Conservation (phyloP, 2,888 invertebrate genomes). For the Atethmia centrago region DNA sequence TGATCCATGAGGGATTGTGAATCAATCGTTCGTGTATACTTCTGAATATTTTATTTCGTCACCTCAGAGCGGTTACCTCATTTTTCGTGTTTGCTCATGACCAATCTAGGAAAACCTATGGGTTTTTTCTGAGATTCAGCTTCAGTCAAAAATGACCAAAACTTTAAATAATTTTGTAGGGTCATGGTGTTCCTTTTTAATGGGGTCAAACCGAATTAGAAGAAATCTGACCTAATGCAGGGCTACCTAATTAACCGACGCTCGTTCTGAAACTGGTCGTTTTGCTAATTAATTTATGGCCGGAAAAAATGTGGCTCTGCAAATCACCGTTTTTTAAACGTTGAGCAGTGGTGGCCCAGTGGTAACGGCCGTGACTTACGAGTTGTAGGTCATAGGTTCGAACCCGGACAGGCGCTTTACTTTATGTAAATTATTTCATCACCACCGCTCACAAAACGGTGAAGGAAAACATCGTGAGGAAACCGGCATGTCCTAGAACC, state of each 20-base stretch:
- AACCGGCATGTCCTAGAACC: no score
- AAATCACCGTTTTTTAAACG: background rate
- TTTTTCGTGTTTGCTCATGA: background rate
- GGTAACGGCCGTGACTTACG: no score
- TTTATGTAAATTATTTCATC: no score
- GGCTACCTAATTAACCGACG: background rate
- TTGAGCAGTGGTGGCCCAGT: no score
- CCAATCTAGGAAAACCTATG: background rate
- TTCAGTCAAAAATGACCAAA: background rate
- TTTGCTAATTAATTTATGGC: background rate
- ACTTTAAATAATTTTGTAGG: background rate
- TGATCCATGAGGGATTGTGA: slow-evolving; percentile 5
- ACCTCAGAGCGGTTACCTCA: slow-evolving; percentile 19
- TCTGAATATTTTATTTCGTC: slow-evolving; percentile 17
- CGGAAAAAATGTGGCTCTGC: background rate
- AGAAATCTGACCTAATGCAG: background rate
- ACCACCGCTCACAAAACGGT: no score
- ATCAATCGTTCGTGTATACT: slow-evolving; percentile 7
- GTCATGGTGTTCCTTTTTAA: background rate
- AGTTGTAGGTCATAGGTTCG: no score
- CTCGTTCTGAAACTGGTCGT: background rate
- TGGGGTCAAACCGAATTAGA: background rate
- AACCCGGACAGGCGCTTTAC: no score
- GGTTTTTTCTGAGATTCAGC: background rate
- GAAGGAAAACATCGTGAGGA: no score